phyloP scores from a whole-genome alignment of 1,140 invertebrate genomes.

The Gyrodactylus bullatarudis region DNA sequence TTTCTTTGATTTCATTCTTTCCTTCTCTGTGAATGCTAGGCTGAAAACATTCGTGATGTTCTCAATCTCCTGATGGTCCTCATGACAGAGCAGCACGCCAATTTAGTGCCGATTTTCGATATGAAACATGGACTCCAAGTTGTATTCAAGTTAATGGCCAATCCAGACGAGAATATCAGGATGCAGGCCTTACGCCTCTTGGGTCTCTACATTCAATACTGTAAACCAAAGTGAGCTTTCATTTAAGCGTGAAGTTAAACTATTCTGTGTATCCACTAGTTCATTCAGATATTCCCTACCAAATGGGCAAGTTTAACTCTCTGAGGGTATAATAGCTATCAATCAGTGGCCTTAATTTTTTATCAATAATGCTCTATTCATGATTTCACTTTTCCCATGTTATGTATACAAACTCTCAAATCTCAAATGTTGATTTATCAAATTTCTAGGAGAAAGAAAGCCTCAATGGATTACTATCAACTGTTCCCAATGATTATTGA shows the following conservation, averaged over 20 bases:
- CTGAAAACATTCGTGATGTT: slow-evolving; percentile 91
- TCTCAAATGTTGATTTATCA: no score
- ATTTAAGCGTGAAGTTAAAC: not conserved
- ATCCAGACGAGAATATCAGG: slow-evolving; percentile 66
- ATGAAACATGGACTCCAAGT: slow-evolving; percentile 69
- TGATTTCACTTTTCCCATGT: no score
- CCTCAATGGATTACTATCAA: slow-evolving; percentile 89
- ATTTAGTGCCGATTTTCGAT: slow-evolving; percentile 92
- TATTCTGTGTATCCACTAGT: slow-evolving; percentile 1
- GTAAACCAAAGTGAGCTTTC: slow-evolving; percentile 54
- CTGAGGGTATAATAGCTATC: no score
- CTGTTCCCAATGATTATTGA: slow-evolving; percentile 76
- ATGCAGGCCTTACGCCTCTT: slow-evolving; percentile 73
- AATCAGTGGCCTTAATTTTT: no score
- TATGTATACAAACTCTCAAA: no score
- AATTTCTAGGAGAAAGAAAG: slow-evolving; percentile 16
- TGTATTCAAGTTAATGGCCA: slow-evolving; percentile 73
- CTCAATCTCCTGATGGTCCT: slow-evolving; percentile 73
- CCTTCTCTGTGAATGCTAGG: slow-evolving; percentile 24
- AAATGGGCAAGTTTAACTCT: no score
- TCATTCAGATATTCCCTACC: no score
- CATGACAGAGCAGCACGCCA: slow-evolving; percentile 84
- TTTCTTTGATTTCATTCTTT: not conserved
- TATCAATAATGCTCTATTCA: no score
- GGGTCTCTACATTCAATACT: slow-evolving; percentile 62